Evolutionary conservation across 2,797 vertebrate species (phyloP).

Genomic region (Fringilla coelebs): DNA sequence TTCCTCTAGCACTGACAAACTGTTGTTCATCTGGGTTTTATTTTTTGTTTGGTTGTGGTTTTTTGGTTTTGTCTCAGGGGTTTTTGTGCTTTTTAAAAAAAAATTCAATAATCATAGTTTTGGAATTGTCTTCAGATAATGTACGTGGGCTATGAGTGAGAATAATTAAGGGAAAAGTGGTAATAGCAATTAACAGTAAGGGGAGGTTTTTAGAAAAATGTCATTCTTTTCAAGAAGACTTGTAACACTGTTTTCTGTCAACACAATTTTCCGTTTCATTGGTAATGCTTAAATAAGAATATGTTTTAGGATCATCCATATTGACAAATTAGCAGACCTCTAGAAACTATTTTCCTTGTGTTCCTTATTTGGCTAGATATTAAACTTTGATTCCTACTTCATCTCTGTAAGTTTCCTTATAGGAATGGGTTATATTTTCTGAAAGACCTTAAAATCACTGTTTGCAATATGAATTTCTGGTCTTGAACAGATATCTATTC

Average conservation of each 20-base stretch:
- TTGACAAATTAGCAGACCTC: background rate
- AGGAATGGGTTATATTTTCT: background rate
- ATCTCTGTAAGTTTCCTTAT: background rate
- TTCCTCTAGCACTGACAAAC: background rate
- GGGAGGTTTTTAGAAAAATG: conserved; percentile 10
- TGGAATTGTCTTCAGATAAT: conserved; percentile 60
- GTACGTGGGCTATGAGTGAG: background rate
- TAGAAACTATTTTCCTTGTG: background rate
- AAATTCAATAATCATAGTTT: conserved; percentile 19
- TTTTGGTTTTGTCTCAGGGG: background rate
- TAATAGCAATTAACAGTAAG: conserved; percentile 44
- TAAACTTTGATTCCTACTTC: background rate
- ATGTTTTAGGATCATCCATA: background rate
- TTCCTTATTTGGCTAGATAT: background rate
- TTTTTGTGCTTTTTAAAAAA: background rate
- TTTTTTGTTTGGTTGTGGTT: background rate
- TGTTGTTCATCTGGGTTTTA: background rate
- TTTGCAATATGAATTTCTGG: background rate
- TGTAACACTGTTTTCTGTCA: conserved; percentile 53
- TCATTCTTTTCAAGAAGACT: background rate
- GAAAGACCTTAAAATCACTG: background rate
- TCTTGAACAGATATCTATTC: background rate
- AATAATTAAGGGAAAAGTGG: background rate
- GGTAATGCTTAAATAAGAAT: background rate
- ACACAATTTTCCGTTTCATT: conserved; percentile 25